Evolutionary conservation across 2,113 vertebrate genomes (phyloP), one percentile per base, ranked within the genome.

Genomic region (Rostratula benghalensis): DNA sequence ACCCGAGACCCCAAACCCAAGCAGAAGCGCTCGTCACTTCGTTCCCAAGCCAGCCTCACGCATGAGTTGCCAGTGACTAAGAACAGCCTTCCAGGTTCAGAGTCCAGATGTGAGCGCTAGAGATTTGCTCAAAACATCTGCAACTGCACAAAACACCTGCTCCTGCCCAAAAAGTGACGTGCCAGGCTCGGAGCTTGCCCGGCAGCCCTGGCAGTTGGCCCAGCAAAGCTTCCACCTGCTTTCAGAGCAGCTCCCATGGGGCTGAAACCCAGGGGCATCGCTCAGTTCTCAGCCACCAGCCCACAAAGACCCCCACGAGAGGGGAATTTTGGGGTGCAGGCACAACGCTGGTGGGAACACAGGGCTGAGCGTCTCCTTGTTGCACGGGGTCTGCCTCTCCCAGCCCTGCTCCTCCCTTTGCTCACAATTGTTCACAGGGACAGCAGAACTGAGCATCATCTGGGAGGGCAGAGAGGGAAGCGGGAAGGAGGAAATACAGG

Each of bases 111-210:
- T 41, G 56, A 94, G 53, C 39, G 2, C 11, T 3, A 37, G n/a
- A 56, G 69, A 48, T 89, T 46, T 20, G 46, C 74, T 94, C 21
- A 43, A 17, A 91, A 89, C 92, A 93, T 61, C 73, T 94, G 95
- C 48, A 63, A 84, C 23, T 0, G 25, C 81, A 31, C 8, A 1
- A 1, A 80, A 87, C 84, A 92, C 9, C 93, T 91, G 81, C 27
- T 87, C 46, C 87, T 67, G 60, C 69, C 87, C 89, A 80, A 37
- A 9, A 61, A 93, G 18, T 6, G 0, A 25, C 18, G 1, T 4
- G 1, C 8, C 24, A 7, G 13, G 1, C 74, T 21, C 7, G 0
- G 39, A 63, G 84, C 90, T 60, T 23, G 6, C 61, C 92, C 89
- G 7, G 37, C 68, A 80, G 83, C n/a, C 61, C 76, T 21, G 67